Evolutionary conservation across 2,888 invertebrate genomes (phyloP), one percentile per base, ranked within the genome.

Genomic region (Operophtera brumata): DNA sequence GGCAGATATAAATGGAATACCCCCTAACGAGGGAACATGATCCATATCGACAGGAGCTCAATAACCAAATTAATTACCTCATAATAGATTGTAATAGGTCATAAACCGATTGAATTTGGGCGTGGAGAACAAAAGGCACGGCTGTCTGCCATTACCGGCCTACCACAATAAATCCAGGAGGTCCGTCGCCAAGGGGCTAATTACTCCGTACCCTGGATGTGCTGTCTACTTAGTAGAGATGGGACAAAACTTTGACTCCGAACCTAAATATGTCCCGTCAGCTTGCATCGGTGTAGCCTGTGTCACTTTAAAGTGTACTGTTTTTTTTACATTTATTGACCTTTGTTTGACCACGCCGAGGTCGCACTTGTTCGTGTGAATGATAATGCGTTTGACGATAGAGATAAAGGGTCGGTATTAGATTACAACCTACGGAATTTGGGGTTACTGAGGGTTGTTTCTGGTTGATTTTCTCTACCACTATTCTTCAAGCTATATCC

Each of bases 101-200:
- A 47, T 57, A 39, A 49, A 50, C 75, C 82, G 86, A 89, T 87
- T 88, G 86, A 86, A 84, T 85, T 81, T 85, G 77, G 77, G 57
- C 73, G 62, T 62, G 61, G 73, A 81, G 86, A 89, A 88, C 87
- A 87, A 89, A 86, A 80, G 86, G 82, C 75, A 86, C 82, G 88
- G 83, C 82, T 87, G 88, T 89, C 89, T 78, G 83, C 63, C 78
- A 88, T 89, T 89, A 87, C 85, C 86, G 87, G 85, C 86, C 85
- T 79, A 80, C 81, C 73, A 81, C 85, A 78, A 88, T 89, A 89
- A 90, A 90, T 89, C 84, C 84, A 77, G 82, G 82, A 79, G 84
- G 82, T 86, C 85, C 81, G 87, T 88, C 89, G 88, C 90, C 84
- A 88, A 70, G 65, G 89, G 90, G 82, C 90, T 90, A 90, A 90